Conservation (phyloP, 1,140 invertebrate genomes). For the Cherax quadricarinatus region DNA sequence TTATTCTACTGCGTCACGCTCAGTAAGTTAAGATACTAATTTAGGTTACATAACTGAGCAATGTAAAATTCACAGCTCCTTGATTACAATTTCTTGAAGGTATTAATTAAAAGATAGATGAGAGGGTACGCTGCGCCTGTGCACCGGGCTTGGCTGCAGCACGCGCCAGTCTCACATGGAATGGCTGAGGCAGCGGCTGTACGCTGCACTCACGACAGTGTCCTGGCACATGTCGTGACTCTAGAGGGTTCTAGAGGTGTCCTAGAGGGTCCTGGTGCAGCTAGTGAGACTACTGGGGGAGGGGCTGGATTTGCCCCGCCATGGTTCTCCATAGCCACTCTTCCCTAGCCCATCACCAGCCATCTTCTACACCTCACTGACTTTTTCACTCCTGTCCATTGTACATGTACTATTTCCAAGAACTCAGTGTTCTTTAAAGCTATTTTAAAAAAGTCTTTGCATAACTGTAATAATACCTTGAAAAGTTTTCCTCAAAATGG, state of each 20-base stretch:
- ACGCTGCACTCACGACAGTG: slow-evolving; percentile 53
- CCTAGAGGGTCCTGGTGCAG: slow-evolving; percentile 55
- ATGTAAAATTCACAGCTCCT: slow-evolving; percentile 57
- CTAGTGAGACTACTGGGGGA: slow-evolving; percentile 52
- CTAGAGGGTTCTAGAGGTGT: slow-evolving; percentile 55
- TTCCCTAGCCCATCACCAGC: not conserved
- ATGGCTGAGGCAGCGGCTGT: slow-evolving; percentile 52
- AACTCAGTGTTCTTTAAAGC: not conserved
- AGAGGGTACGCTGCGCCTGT: slow-evolving; percentile 29
- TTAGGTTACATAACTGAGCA: slow-evolving; percentile 54
- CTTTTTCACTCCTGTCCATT: slow-evolving; percentile 14
- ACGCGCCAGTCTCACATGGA: slow-evolving; percentile 48
- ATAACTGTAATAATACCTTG: not conserved
- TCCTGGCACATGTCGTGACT: slow-evolving; percentile 44
- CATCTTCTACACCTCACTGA: not conserved
- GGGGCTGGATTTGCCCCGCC: slow-evolving; percentile 50
- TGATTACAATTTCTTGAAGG: slow-evolving; percentile 39
- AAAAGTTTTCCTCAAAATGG: not conserved
- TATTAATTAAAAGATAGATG: slow-evolving; percentile 42
- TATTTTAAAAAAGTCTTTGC: too few species aligned
- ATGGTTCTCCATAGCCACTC: slow-evolving; percentile 31
- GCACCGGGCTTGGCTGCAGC: slow-evolving; percentile 35
- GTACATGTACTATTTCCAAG: not conserved
- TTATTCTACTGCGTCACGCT: slow-evolving; percentile 57
- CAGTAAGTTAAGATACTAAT: slow-evolving; percentile 54